These are phyloP conservation scores for Gastracanthus pulcherrimus DNA, from an alignment of 2,888 invertebrate genomes.

Conservation along the genomic window DNA sequence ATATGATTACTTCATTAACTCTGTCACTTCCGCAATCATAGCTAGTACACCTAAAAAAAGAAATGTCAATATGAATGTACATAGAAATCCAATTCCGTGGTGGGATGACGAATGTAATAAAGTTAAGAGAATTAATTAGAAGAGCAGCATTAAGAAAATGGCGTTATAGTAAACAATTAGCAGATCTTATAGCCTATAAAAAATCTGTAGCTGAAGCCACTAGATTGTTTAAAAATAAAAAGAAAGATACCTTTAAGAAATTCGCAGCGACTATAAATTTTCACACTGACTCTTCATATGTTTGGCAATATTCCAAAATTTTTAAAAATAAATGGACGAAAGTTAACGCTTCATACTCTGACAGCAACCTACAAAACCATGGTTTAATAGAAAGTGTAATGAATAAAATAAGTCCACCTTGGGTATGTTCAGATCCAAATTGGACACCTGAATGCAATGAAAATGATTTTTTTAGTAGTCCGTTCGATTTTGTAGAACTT, in stretches of 20 bases:
- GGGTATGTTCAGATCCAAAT: too few relatives aligned
- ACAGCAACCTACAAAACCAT: too few relatives aligned
- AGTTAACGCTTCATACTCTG: too few relatives aligned
- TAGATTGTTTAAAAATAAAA: not conserved
- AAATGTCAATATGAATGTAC: not conserved
- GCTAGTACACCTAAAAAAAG: not conserved
- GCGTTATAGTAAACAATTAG: not conserved
- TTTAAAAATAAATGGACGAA: not conserved
- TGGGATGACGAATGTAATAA: not conserved
- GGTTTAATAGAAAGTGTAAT: too few relatives aligned
- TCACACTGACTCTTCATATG: not conserved
- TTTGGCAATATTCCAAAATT: too few relatives aligned
- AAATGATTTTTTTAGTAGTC: too few relatives aligned
- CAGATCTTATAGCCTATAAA: not conserved
- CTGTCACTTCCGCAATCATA: too few relatives aligned
- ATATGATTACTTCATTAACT: too few relatives aligned
- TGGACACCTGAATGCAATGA: too few relatives aligned
- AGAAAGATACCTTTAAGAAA: not conserved
- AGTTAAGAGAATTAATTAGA: not conserved
- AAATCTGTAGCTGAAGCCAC: not conserved
- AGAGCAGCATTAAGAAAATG: conserved; percentile 7
- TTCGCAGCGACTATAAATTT: not conserved
- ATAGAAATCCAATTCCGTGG: not conserved
- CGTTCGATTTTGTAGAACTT: too few relatives aligned
- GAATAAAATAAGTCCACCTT: too few relatives aligned